These are phyloP conservation scores for Pseudopipra pipra DNA, from an alignment of 2,113 vertebrate genomes.

Conservation along the genomic window DNA sequence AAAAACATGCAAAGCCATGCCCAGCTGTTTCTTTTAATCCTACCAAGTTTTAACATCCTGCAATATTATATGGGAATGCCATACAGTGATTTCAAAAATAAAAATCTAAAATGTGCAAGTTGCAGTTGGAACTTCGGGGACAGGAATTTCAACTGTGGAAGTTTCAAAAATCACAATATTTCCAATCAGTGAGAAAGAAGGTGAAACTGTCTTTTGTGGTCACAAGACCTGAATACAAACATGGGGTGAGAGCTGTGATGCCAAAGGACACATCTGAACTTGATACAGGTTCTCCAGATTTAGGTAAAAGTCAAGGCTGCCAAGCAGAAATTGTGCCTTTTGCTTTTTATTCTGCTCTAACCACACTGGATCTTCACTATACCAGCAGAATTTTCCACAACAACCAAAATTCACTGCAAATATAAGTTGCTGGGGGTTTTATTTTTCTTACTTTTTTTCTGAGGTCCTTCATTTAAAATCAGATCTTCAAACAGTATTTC, in stretches of 20 bases:
- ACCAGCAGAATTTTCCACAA: not conserved
- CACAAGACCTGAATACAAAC: not conserved
- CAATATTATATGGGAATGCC: not conserved
- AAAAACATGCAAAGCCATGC: not conserved
- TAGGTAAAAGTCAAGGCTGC: not conserved
- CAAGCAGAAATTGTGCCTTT: not conserved
- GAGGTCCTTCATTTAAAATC: constrained; percentile 74
- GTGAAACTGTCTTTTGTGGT: not conserved
- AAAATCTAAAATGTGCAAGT: not conserved
- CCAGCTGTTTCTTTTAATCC: not conserved
- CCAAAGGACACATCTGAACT: not conserved
- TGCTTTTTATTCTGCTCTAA: not conserved
- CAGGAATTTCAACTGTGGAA: not conserved
- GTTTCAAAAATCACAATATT: not conserved
- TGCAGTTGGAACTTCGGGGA: not conserved
- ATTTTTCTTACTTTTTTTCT: constrained; percentile 63
- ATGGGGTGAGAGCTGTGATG: not conserved
- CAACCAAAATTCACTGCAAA: not conserved
- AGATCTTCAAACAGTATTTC: constrained; percentile 92
- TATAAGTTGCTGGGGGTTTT: not conserved
- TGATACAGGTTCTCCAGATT: not conserved
- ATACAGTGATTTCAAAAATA: not conserved
- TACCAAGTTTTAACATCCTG: not conserved
- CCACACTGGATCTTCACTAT: not conserved
- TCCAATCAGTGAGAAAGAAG: not conserved